Percentiles rank a stretch among this genome's conserved stretches.
These are phyloP conservation scores for Coracias cyanogaster DNA, from an alignment of 2,797 vertebrate genomes.

Conservation along the genomic window DNA sequence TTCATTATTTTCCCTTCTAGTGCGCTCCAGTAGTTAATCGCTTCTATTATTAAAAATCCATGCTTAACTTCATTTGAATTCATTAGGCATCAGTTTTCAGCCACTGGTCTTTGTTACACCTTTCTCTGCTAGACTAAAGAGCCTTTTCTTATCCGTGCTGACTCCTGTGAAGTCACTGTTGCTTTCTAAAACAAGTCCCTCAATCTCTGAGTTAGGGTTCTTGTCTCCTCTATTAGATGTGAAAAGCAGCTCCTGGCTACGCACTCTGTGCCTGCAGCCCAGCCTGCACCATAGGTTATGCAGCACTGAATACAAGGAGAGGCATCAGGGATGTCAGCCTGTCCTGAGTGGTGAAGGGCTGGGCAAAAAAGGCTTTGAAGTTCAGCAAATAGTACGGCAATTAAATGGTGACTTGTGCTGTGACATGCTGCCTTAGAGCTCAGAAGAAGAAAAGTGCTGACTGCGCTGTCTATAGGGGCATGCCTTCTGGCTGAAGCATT, in stretches of 20 bases:
- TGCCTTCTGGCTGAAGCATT: not conserved
- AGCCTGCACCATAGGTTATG: not conserved
- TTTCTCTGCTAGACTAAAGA: not conserved
- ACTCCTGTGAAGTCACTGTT: not conserved
- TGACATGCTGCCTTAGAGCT: not conserved
- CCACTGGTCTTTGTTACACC: not conserved
- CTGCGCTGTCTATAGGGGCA: not conserved
- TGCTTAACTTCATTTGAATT: conserved; percentile 23
- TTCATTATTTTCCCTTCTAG: not conserved
- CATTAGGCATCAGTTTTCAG: not conserved
- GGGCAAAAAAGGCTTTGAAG: not conserved
- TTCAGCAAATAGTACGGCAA: not conserved
- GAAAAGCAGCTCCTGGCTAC: not conserved
- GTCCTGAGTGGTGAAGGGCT: not conserved
- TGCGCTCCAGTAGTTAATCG: not conserved
- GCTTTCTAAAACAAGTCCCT: not conserved
- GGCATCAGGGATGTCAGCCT: not conserved
- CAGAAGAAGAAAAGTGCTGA: not conserved
- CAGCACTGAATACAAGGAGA: not conserved
- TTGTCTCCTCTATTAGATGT: not conserved
- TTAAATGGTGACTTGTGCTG: not conserved
- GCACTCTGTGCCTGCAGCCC: not conserved
- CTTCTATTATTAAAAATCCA: conserved; percentile 4
- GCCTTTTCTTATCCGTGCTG: not conserved
- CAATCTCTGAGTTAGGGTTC: not conserved